These are phyloP conservation scores for Tachypleus tridentatus DNA, from an alignment of 1,140 invertebrate species.

Conservation along the genomic window DNA sequence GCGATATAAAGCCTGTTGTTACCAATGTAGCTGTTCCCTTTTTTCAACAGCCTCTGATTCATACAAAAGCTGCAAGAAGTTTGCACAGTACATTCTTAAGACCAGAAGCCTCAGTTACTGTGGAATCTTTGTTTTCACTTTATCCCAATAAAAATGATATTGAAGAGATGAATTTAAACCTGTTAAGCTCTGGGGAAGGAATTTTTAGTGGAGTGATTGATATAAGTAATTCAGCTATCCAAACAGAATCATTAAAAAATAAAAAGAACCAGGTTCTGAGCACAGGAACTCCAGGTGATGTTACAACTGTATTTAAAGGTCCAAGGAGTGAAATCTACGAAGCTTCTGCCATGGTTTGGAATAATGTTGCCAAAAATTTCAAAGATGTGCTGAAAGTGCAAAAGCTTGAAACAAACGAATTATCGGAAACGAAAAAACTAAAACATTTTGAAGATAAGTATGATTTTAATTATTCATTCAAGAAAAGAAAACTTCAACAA, in stretches of 20 bases:
- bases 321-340: constrained; percentile 23
- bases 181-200: constrained; percentile 12
- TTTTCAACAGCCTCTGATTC: constrained; percentile 19
- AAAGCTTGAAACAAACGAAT: no score
- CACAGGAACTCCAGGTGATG: no score
- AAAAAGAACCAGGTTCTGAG: not conserved
- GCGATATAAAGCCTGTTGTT: constrained; percentile 26
- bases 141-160: no score
- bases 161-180: no score
- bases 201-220: constrained; percentile 15
- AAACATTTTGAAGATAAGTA: constrained; percentile 10
- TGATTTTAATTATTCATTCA: constrained; percentile 16
- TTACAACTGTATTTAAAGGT: constrained; percentile 23
- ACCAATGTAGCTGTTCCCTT: constrained; percentile 25
- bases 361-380: no score
- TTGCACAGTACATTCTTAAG: constrained; percentile 9
- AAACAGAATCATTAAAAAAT: constrained; percentile 14
- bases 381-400: no score
- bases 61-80: constrained; percentile 20
- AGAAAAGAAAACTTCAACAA: constrained; percentile 24
- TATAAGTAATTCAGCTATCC: constrained; percentile 2
- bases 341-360: no score
- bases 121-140: no score
- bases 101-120: no score
- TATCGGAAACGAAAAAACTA: constrained; percentile 3